These are phyloP conservation scores for Cariama cristata DNA, from an alignment of 2,113 vertebrate species.

Conservation along the genomic window DNA sequence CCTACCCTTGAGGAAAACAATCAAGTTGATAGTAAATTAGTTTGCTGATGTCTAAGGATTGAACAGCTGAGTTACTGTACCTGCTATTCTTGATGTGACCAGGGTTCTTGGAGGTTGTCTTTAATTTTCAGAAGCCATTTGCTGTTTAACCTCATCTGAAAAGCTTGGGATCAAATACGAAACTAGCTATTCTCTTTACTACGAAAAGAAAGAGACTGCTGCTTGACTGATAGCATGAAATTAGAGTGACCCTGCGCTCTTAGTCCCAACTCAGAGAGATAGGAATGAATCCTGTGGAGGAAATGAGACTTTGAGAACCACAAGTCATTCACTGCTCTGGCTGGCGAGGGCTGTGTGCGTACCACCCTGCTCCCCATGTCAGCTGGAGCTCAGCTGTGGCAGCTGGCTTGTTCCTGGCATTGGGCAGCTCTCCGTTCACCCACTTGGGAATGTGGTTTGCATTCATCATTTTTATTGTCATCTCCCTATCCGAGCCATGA, in stretches of 20 bases:
- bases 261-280: neutral
- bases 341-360: neutral
- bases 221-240: neutral
- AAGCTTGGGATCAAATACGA: neutral
- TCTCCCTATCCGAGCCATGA: neutral
- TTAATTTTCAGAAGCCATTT: neutral
- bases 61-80: conserved; percentile 2
- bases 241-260: neutral
- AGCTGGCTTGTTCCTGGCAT: neutral
- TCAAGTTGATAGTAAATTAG: neutral
- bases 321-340: neutral
- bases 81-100: neutral
- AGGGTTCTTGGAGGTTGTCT: neutral
- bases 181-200: neutral
- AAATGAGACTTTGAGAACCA: neutral
- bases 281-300: neutral
- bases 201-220: neutral
- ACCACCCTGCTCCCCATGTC: neutral
- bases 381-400: neutral
- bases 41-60: neutral
- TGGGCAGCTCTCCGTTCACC: neutral
- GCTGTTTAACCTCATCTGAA: conserved; percentile 1
- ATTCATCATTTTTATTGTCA: neutral
- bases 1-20: neutral
- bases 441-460: neutral